Base-by-base conservation (phyloP, 2,797 vertebrate genomes). In the Coendou prehensilis region DNA sequence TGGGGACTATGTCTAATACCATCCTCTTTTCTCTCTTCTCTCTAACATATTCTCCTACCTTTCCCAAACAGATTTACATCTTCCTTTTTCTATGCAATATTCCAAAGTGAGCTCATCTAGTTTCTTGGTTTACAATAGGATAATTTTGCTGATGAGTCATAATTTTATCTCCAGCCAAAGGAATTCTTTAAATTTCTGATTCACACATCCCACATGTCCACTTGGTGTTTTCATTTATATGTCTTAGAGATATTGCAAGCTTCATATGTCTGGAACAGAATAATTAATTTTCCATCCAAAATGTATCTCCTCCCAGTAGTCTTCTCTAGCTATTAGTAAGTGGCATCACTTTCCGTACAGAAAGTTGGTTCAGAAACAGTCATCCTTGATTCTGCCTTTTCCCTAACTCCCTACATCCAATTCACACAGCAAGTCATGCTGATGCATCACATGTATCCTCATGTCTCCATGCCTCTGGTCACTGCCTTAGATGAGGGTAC, bases 71-170 rank as follows among this genome's bases (percentile, higher is more conserved):
- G 57, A 89, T 30, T 22, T 37, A 26, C 18, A 50, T 89, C 11
- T 86, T 95, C 9, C 56, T 89, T 85, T 75, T 30, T 89, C 2
- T 63, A 45, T 50, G 73, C 11, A 78, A 28, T 81, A 75, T 96
- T 94, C 50, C 92, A 69, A 93, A 56, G 5, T 45, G 41, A 96
- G 2, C 11, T 91, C 22, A 87, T 71, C 9, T 91, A 28, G 79
- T 67, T 30, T 59, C 41, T 95, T 96, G 50, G 33, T 85, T 87
- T 89, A 95, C 96, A 95, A 91, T 81, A 57, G 8, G n/a, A 54
- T 87, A 20, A 92, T 93, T 97, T 95, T 95, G 26, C 56, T 82
- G 33, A 90, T 82, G 82, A 93, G 28, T 95, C 81, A 90, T 89
- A 91, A 91, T 92, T 95, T 94, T 82, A 84, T 91, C 57, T 91